A percentile compares a stretch with the other conserved stretches of the same genome.
Conservation (phyloP, 1,140 invertebrate species). For the Cherax quadricarinatus region DNA sequence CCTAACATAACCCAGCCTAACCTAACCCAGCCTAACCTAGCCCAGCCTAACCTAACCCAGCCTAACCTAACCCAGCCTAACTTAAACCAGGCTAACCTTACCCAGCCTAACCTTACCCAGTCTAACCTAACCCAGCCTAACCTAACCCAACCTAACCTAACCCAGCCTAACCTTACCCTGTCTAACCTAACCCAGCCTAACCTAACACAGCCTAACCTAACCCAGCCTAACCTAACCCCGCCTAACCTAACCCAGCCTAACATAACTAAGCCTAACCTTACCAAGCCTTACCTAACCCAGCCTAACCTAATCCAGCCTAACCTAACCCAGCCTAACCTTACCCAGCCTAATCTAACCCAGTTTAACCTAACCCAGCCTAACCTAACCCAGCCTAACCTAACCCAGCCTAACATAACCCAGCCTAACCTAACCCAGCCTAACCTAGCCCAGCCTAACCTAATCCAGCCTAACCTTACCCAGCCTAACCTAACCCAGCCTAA, state of each 20-base stretch:
- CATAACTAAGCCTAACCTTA: neutral
- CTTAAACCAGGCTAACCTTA: no score
- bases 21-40: constrained; percentile 11
- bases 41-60: neutral
- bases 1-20: no score
- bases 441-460: constrained; percentile 27
- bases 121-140: no score
- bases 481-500: constrained; percentile 31
- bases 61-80: neutral
- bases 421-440: constrained; percentile 24
- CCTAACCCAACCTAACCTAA: no score
- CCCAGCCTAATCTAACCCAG: neutral
- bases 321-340: neutral
- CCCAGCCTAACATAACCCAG: no score
- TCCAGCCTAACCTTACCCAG: constrained; percentile 22
- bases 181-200: neutral
- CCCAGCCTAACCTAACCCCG: no score
- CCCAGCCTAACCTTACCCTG: no score
- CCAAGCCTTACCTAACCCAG: neutral
- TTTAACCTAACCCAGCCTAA: neutral
- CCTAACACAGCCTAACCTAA: no score
- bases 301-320: neutral
- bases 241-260: no score
- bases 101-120: no score
- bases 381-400: neutral